A percentile compares a stretch with the other conserved stretches of the same genome.
phyloP scores from a whole-genome alignment of 2,797 vertebrate species.

The Xyrichtys novacula region DNA sequence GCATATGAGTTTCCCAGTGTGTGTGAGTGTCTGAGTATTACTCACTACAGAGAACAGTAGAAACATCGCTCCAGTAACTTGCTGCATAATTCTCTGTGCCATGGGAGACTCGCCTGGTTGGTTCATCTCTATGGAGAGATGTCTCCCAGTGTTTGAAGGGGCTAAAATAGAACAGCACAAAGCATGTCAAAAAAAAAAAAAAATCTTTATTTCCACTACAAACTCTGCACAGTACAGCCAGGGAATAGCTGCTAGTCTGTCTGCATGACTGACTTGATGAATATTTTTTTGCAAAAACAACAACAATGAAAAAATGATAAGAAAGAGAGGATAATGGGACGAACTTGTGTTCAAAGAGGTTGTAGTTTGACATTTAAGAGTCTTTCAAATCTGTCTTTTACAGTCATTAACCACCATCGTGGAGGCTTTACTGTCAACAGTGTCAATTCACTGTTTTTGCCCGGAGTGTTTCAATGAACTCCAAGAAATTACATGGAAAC shows the following conservation, averaged over 20 bases:
- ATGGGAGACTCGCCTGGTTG: constrained; percentile 62
- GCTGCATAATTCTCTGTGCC: constrained; percentile 61
- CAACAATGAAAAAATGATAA: too few species aligned
- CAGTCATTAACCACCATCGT: not conserved
- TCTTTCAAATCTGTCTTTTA: constrained; percentile 15
- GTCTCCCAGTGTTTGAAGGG: constrained; percentile 68
- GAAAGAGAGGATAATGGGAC: constrained; percentile 13
- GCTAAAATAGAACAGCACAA: constrained; percentile 74
- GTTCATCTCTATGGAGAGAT: constrained; percentile 62
- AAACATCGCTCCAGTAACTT: constrained; percentile 66
- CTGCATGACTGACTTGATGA: constrained; percentile 48
- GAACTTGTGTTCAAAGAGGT: constrained; percentile 36
- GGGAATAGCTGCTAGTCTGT: constrained; percentile 49
- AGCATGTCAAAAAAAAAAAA: constrained; percentile 47
- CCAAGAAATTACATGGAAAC: not conserved
- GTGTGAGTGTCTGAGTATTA: constrained; percentile 32
- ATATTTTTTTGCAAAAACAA: constrained; percentile 34
- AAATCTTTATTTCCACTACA: constrained; percentile 34
- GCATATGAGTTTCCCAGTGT: constrained; percentile 32
- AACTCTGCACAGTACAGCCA: constrained; percentile 29
- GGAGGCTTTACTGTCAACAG: constrained; percentile 4
- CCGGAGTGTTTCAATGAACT: constrained; percentile 11
- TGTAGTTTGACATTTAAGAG: constrained; percentile 25
- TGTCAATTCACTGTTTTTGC: not conserved
- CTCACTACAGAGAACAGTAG: constrained; percentile 48